Evolutionary conservation across 2,888 invertebrate genomes (phyloP).

Genomic region (Drosophila sordidapex): DNA sequence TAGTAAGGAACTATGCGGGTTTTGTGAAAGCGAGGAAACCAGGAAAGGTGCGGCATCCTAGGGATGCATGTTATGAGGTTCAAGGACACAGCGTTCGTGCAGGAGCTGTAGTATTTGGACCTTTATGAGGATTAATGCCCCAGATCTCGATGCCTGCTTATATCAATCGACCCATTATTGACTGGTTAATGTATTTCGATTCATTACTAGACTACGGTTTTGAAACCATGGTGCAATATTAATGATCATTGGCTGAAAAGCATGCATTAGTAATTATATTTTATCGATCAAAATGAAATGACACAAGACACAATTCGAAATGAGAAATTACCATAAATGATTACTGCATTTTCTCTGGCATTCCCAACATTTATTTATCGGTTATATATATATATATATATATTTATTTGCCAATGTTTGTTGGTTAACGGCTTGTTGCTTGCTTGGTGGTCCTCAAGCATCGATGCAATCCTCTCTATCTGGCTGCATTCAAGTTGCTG

Average conservation of each 20-base stretch:
- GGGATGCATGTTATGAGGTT: no score
- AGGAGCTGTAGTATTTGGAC: not conserved
- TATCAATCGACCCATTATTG: not conserved
- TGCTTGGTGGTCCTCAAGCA: slow-evolving; percentile 13
- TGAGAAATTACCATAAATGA: slow-evolving; percentile 1
- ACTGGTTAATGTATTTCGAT: not conserved
- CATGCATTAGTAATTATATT: not conserved
- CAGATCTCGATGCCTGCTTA: no score
- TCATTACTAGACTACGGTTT: not conserved
- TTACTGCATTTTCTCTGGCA: not conserved
- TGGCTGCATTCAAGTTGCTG: slow-evolving; percentile 17
- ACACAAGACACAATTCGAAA: not conserved
- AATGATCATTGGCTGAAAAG: not conserved
- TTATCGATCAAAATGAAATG: not conserved
- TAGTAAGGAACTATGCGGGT: no score
- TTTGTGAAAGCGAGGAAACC: no score
- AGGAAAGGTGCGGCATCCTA: no score
- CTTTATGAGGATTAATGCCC: not conserved
- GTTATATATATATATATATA: not conserved
- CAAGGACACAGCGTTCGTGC: no score
- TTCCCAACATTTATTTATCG: not conserved
- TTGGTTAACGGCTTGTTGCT: not conserved
- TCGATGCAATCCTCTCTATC: slow-evolving; percentile 9
- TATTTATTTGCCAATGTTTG: slow-evolving; percentile 1
- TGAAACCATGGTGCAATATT: not conserved